Evolutionary conservation across 2,888 invertebrate species (phyloP).

Genomic region (Norana najaformis): DNA sequence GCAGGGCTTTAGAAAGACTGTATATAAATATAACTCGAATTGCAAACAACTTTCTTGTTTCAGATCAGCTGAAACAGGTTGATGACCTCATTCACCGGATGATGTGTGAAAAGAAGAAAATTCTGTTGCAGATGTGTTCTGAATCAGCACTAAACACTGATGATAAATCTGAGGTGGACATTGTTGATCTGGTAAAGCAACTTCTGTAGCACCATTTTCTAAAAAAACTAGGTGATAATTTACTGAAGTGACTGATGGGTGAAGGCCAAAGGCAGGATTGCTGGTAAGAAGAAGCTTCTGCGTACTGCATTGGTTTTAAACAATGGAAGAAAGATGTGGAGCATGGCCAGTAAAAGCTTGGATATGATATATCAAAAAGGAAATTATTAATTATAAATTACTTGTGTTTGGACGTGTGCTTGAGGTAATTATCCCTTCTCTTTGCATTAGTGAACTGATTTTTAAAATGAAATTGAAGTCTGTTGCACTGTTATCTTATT

Average conservation of each 20-base stretch:
- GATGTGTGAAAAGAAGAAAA: background rate
- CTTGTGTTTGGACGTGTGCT: background rate
- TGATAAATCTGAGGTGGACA: conserved; percentile 22
- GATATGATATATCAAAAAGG: too few species aligned
- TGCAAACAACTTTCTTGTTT: conserved; percentile 14
- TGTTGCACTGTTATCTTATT: background rate
- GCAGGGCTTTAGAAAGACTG: background rate
- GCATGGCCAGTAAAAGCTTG: too few species aligned
- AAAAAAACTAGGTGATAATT: background rate
- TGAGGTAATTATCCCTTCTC: background rate
- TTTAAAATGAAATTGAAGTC: background rate
- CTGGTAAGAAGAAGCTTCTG: too few species aligned
- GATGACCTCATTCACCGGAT: background rate
- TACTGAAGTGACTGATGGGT: too few species aligned
- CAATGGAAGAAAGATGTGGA: too few species aligned
- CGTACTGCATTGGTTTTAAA: too few species aligned
- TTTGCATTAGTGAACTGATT: background rate
- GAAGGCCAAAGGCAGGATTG: too few species aligned
- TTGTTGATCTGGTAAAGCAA: background rate
- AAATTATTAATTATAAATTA: too few species aligned
- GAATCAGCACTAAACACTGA: background rate
- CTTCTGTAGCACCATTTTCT: background rate
- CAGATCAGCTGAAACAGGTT: background rate
- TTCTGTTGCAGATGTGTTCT: background rate
- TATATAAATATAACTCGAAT: background rate